Evolutionary conservation across 2,113 vertebrate species (phyloP).

Genomic region (Platycercus adscitus): DNA sequence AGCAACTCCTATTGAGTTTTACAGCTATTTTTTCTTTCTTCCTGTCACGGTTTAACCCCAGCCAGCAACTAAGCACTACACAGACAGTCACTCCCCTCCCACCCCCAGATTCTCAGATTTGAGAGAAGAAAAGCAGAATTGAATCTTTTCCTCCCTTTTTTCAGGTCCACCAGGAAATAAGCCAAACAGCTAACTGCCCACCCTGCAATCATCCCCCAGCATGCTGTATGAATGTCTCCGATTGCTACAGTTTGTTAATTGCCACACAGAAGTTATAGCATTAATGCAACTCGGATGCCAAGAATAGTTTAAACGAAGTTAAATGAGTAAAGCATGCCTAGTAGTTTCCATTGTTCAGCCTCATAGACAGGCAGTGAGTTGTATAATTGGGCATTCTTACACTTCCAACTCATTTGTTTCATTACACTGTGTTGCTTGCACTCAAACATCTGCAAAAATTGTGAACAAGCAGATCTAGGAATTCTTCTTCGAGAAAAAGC

Average conservation of each 20-base stretch:
- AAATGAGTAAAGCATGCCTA: conserved; percentile 71
- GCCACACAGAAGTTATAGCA: conserved; percentile 71
- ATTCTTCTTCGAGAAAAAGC: not conserved
- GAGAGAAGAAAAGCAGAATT: not conserved
- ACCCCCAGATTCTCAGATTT: not conserved
- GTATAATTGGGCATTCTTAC: conserved; percentile 78
- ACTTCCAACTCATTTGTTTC: conserved; percentile 78
- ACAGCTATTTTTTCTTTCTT: not conserved
- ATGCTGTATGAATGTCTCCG: not conserved
- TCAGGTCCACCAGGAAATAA: conserved; percentile 19
- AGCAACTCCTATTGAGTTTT: not conserved
- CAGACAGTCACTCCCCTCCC: no score
- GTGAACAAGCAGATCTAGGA: conserved; percentile 36
- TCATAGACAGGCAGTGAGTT: conserved; percentile 72
- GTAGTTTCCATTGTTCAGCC: conserved; percentile 71
- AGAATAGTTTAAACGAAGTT: conserved; percentile 75
- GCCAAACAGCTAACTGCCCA: not conserved
- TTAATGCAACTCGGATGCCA: conserved; percentile 73
- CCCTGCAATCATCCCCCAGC: not conserved
- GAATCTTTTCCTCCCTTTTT: not conserved
- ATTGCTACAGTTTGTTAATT: conserved; percentile 72
- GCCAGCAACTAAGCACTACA: not conserved
- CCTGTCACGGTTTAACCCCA: not conserved
- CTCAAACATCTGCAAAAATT: conserved; percentile 71
- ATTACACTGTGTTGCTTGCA: conserved; percentile 61